phyloP scores from a whole-genome alignment of 1,140 invertebrate genomes.

The Octopus bimaculoides region DNA sequence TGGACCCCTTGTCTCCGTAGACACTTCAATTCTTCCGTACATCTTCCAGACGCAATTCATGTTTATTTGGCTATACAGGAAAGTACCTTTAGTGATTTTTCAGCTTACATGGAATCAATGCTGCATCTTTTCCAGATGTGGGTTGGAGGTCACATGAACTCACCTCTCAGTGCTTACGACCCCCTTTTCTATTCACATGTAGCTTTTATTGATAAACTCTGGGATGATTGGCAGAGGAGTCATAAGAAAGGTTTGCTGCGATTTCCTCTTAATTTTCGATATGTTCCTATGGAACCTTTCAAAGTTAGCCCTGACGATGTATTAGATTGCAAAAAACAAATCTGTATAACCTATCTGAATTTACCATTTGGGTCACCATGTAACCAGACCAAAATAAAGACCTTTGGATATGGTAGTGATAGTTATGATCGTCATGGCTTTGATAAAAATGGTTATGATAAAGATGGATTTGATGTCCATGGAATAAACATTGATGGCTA shows the following conservation, averaged over 20 bases:
- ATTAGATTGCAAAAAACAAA: constrained; percentile 32
- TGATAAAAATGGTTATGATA: constrained; percentile 37
- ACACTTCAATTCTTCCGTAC: constrained; percentile 35
- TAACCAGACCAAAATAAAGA: constrained; percentile 28
- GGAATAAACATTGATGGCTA: constrained; percentile 33
- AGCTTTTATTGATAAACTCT: constrained; percentile 46
- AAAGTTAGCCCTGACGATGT: constrained; percentile 40
- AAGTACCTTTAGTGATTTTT: constrained; percentile 34
- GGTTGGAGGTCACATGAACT: constrained; percentile 45
- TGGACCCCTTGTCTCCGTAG: constrained; percentile 42
- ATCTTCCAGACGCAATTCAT: constrained; percentile 42
- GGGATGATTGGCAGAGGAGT: constrained; percentile 42
- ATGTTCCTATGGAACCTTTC: constrained; percentile 41
- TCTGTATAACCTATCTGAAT: constrained; percentile 44
- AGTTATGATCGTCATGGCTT: constrained; percentile 46
- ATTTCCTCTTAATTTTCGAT: constrained; percentile 31
- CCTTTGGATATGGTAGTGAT: constrained; percentile 32
- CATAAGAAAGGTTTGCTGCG: constrained; percentile 28
- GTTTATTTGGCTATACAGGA: constrained; percentile 38
- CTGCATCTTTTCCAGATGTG: constrained; percentile 33
- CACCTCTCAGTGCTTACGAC: constrained; percentile 41
- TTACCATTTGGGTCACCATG: constrained; percentile 36
- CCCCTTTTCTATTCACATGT: constrained; percentile 40
- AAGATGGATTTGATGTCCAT: constrained; percentile 33
- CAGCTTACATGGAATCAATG: constrained; percentile 37